Evolutionary conservation across 2,888 invertebrate genomes (phyloP), one percentile per base, ranked within the genome.

Genomic region (Rapana venosa): DNA sequence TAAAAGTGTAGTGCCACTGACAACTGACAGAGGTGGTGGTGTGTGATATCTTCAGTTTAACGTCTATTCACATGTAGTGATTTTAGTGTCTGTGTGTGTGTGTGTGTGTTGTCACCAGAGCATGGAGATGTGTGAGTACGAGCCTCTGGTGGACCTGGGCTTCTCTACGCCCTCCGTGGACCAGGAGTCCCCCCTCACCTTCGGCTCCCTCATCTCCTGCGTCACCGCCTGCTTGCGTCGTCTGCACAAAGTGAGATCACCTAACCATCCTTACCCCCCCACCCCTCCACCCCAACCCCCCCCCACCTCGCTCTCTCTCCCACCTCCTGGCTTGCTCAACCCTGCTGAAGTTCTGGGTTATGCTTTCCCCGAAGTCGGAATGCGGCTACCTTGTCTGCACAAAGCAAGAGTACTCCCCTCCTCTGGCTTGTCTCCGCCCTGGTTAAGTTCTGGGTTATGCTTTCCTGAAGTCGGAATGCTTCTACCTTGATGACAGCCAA

Each of bases 151-250:
- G 8, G 93, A 93, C 22, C 91, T 96, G 20, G 95, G 94, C n/a
- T 96, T 96, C 91, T 94, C 95, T 81, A 95, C 95, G 0, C 96
- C 96, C 36, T 94, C 95, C 1, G 92, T 96, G 81, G 96, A 96
- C 87, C 94, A 95, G 87, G 95, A 95, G 85, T 92, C 94, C 13
- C 94, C 94, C 6, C 94, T 95, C 36, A 95, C 96, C 66, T 96
- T 96, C 92, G 96, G 96, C 56, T 95, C 96, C 85, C 92, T 96
- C 88, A 92, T 96, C 32, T 95, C 96, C 26, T 95, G 95, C 92
- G 94, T 95, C 77, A 96, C 94, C 85, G 93, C 95, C 61, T 96
- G 96, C 92, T 92, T 96, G 6, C 90, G 94, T 26, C 91, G 95
- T 4, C 93, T 96, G 56, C 93, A 93, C 8, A 95, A 95, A 95